Evolutionary conservation across 1,140 invertebrate species (phyloP).

Genomic region (Marisa cornuarietis): DNA sequence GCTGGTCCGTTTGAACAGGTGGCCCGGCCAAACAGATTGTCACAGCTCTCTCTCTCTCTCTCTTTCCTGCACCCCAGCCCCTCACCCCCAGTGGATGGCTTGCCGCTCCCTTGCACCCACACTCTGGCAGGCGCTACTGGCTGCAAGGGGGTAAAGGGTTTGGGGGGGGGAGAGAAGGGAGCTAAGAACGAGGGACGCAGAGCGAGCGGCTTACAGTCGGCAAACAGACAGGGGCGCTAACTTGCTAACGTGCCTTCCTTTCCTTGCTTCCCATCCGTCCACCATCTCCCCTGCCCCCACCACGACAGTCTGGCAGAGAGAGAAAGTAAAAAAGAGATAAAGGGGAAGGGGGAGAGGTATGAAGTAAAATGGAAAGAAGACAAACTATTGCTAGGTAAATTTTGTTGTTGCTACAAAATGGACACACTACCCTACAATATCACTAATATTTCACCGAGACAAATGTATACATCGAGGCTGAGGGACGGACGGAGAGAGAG

Average conservation of each 20-base stretch:
- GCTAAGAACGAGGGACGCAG: no score
- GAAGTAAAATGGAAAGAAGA: background rate
- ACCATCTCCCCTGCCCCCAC: no score
- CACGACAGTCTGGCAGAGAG: background rate
- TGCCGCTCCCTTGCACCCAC: background rate
- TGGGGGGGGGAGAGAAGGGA: conserved; percentile 1
- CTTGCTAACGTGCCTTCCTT: no score
- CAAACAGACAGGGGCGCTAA: no score
- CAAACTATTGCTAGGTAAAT: no score
- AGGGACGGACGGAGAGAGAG: background rate
- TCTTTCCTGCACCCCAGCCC: background rate
- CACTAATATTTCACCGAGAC: background rate
- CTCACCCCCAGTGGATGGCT: background rate
- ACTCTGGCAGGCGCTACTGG: background rate
- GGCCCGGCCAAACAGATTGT: background rate
- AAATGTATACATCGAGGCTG: background rate
- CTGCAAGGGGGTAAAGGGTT: background rate
- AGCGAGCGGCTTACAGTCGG: background rate
- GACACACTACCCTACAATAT: no score
- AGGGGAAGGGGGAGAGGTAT: background rate
- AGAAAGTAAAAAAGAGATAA: background rate
- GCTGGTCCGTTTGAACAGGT: conserved; percentile 8
- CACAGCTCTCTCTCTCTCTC: background rate
- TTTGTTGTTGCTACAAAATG: no score
- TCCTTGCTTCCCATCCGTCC: no score